phyloP scores from a whole-genome alignment of 2,888 invertebrate species.

The Sesia apiformis region DNA sequence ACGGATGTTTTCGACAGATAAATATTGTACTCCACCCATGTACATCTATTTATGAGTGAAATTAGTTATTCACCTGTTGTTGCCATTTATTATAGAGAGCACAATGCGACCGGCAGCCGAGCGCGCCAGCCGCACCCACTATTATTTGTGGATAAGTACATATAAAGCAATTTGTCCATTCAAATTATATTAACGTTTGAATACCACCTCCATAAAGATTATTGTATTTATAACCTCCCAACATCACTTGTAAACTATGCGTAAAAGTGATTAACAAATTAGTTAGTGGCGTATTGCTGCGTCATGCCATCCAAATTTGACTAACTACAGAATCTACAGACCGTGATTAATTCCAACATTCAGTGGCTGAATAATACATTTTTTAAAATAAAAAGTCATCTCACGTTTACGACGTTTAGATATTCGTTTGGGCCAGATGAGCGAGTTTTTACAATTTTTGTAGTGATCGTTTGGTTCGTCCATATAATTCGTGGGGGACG shows the following conservation, averaged over 20 bases:
- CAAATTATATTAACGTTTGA: slow-evolving; percentile 7
- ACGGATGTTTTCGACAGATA: slow-evolving; percentile 61
- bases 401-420: slow-evolving; percentile 28
- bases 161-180: slow-evolving; percentile 44
- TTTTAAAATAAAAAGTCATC: slow-evolving; percentile 44
- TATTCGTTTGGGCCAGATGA: slow-evolving; percentile 46
- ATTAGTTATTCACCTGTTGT: slow-evolving; percentile 74
- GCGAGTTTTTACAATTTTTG: slow-evolving; percentile 52
- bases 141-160: slow-evolving; percentile 48
- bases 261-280: not conserved
- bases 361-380: slow-evolving; percentile 48
- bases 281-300: slow-evolving; percentile 11
- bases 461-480: slow-evolving; percentile 45
- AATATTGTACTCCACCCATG: slow-evolving; percentile 70
- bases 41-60: slow-evolving; percentile 70
- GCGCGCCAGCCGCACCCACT: slow-evolving; percentile 54
- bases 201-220: not conserved
- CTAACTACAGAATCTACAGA: slow-evolving; percentile 27
- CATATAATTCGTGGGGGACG: slow-evolving; percentile 64
- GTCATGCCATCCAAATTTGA: slow-evolving; percentile 34
- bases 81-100: slow-evolving; percentile 66
- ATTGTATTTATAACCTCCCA: not conserved
- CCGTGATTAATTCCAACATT: slow-evolving; percentile 50
- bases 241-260: not conserved
- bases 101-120: slow-evolving; percentile 57